These are phyloP conservation scores for Archips crataeganus DNA, from an alignment of 2,888 invertebrate genomes.

Conservation along the genomic window DNA sequence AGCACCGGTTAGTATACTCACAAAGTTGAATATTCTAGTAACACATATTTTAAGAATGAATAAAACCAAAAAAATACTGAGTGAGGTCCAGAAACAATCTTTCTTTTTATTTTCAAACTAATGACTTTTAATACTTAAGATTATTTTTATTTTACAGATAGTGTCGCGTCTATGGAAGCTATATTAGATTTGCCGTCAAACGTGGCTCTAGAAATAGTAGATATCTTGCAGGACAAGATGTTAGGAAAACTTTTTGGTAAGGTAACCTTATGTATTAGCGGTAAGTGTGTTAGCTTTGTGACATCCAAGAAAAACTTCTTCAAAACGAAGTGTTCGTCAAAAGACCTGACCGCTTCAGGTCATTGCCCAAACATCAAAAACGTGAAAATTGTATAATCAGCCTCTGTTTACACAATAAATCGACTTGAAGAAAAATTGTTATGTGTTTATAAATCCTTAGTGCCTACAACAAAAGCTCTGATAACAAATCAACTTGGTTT, in stretches of 20 bases:
- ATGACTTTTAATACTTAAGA: constrained; percentile 13
- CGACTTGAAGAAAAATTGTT: constrained; percentile 46
- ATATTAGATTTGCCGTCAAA: constrained; percentile 78
- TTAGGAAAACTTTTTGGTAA: constrained; percentile 75
- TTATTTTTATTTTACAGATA: constrained; percentile 64
- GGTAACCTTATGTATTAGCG: constrained; percentile 71
- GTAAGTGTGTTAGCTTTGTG: constrained; percentile 72
- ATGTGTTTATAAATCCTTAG: constrained; percentile 48
- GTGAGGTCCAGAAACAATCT: no score
- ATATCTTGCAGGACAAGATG: constrained; percentile 75
- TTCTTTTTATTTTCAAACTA: background rate
- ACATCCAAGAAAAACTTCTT: constrained; percentile 70
- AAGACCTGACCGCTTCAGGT: constrained; percentile 64
- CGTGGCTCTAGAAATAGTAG: constrained; percentile 73
- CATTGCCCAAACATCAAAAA: constrained; percentile 70
- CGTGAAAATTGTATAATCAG: constrained; percentile 60
- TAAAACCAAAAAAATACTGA: no score
- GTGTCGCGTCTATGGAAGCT: constrained; percentile 71
- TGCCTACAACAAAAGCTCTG: constrained; percentile 44
- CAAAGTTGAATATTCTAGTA: background rate
- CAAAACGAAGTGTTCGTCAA: constrained; percentile 68
- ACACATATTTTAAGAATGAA: background rate
- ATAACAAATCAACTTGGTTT: constrained; percentile 44
- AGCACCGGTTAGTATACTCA: constrained; percentile 61
- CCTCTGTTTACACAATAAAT: constrained; percentile 62